Base-by-base conservation (phyloP, 2,797 vertebrate species). In the Cetoscarus ocellatus region DNA sequence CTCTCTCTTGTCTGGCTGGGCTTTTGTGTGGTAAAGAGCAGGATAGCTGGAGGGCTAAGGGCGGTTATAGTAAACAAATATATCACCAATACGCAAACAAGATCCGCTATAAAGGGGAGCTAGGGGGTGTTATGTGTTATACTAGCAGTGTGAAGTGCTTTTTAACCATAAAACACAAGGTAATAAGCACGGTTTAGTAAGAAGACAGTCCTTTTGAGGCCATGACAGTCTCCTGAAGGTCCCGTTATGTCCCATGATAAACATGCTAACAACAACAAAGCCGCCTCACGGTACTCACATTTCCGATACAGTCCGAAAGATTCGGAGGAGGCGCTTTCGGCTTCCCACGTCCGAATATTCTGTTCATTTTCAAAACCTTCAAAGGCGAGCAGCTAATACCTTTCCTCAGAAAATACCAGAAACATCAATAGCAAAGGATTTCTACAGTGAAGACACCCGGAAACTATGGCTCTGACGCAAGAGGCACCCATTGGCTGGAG, bases 281-380 rank as follows among this genome's bases (percentile, higher is more conserved):
- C 42, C 10, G 54, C 38, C 45, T 55, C 34, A 55, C 55, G 35
- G 4, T 60, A 94, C 97, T 95, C 91, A 99, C 98, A 91, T 95
- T 98, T 36, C 97, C 96, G 71, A 99, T 98, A 85, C 97, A 99
- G 90, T 99, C 97, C 27, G 98, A 97, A 62, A 99, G 90, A 79
- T 95, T 97, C 7, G 98, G 96, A 7, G 96, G 94, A 34, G 97
- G 96, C 38, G 89, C 92, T 91, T 96, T 98, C 0, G 96, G 95
- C 82, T 96, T 99, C n/a, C 95, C 94, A 40, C 95, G 96, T 48
- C 98, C 98, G 61, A 99, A 99, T 86, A 99, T 94, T 62, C 97
- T 93, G 82, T 99, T 97, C 98, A 99, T 99, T 77, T 83, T 90
- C 14, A 35, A 62, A 34, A 59, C 52, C 60, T 61, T 0, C 7